Evolutionary conservation across 2,888 invertebrate genomes (phyloP), one percentile per base, ranked within the genome.

Genomic region (Watsonalla cultraria): DNA sequence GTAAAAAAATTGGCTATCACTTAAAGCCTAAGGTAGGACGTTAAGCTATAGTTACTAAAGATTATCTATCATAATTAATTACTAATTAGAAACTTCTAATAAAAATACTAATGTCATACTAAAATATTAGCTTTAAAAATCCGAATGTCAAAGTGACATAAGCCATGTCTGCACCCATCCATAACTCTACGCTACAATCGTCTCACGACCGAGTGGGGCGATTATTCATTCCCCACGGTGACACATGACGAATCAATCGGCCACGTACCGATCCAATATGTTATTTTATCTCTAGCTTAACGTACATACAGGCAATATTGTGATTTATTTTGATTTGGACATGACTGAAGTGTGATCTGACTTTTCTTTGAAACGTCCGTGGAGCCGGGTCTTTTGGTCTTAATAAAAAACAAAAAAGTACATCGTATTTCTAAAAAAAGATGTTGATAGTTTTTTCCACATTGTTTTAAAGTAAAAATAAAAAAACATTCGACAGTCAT

Each of bases 171-270:
- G 69, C 39, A 45, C 57, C 72, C 64, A 51, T 39, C 42, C 47
- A 24, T 24, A 64, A 59, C 61, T 57, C 65, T 70, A 68, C 66
- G 64, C 59, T 57, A 59, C 57, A 64, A 61, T 60, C 65, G 64
- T 68, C 71, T 66, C 68, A 66, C 58, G 61, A 57, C 65, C 67
- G 66, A 70, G 56, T 72, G 70, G 74, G 67, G 74, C 84, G 80
- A 89, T 90, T 90, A 89, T 77, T 89, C 89, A 89, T 90, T 90
- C 76, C 80, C 56, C 74, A 87, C 86, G 88, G 88, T 76, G 87
- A 88, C 89, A 89, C 81, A 84, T 86, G 78, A 89, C 88, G 86
- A 88, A 89, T 89, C 88, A 84, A 88, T 87, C 81, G 59, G 80
- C 70, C 71, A 72, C 81, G 82, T 76, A 66, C 76, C 73, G 75